Percentiles rank a stretch among this genome's conserved stretches.
Evolutionary conservation across 2,113 vertebrate genomes (phyloP).

Genomic region (Scopus umbretta): DNA sequence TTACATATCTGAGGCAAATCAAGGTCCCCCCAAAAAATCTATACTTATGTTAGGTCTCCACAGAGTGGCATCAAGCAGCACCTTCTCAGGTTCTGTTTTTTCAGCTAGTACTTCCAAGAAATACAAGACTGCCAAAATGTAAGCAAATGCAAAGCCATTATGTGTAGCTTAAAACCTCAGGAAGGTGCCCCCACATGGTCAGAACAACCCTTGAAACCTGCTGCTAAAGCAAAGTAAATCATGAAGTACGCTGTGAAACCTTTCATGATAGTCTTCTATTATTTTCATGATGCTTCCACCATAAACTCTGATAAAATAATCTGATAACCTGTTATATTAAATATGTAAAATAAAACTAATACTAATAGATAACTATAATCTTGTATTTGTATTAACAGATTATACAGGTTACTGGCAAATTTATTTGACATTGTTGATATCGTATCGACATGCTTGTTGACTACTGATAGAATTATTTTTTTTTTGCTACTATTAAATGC

Average conservation of each 20-base stretch:
- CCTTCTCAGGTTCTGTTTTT: neutral
- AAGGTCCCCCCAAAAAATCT: fast-evolving
- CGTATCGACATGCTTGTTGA: neutral
- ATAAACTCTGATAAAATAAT: neutral
- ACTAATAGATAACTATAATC: neutral
- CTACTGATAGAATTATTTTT: neutral
- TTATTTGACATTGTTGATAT: neutral
- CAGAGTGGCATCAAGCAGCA: neutral
- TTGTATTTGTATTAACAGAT: neutral
- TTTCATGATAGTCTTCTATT: neutral
- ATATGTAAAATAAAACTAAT: neutral
- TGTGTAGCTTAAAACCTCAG: neutral
- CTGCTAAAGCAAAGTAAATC: neutral
- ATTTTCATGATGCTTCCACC: neutral
- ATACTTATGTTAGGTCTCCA: neutral
- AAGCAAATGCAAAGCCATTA: neutral
- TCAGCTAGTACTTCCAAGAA: neutral
- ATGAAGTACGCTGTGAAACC: neutral
- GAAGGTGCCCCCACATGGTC: neutral
- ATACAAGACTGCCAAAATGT: neutral
- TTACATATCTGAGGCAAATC: neutral
- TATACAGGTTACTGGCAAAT: neutral
- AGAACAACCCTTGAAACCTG: neutral
- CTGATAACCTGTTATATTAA: neutral
- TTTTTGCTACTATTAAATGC: neutral